Conservation (phyloP, 2,888 invertebrate genomes). For the Calameuta filiformis region DNA sequence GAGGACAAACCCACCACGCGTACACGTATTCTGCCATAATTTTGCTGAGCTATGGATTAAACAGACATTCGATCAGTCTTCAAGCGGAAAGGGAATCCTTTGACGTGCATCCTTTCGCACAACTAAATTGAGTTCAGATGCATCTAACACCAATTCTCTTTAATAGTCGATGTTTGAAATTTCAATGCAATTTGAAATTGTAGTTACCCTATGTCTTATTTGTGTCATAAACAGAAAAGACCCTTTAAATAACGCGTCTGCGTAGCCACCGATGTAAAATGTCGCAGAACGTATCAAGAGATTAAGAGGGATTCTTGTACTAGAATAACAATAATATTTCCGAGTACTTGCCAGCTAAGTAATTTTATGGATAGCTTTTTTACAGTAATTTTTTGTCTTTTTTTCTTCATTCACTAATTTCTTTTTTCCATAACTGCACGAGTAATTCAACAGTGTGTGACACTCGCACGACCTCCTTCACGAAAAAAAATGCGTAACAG, state of each 20-base stretch:
- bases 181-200: background rate
- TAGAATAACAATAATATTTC: background rate
- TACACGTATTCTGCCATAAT: background rate
- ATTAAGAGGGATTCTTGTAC: background rate
- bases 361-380: background rate
- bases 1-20: background rate
- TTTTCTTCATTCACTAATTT: background rate
- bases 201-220: background rate
- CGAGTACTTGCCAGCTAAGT: background rate
- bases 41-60: background rate
- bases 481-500: background rate
- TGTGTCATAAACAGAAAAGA: background rate
- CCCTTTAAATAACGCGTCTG: too few species aligned
- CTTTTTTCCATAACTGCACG: background rate
- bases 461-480: background rate
- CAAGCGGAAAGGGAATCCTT: background rate
- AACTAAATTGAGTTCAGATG: background rate
- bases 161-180: background rate
- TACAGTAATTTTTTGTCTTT: background rate
- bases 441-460: background rate
- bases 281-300: background rate
- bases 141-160: background rate
- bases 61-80: conserved; percentile 1
- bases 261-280: background rate
- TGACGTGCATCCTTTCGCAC: background rate